Base-by-base conservation (phyloP, 2,888 invertebrate species). In the Diplolepis rosae region DNA sequence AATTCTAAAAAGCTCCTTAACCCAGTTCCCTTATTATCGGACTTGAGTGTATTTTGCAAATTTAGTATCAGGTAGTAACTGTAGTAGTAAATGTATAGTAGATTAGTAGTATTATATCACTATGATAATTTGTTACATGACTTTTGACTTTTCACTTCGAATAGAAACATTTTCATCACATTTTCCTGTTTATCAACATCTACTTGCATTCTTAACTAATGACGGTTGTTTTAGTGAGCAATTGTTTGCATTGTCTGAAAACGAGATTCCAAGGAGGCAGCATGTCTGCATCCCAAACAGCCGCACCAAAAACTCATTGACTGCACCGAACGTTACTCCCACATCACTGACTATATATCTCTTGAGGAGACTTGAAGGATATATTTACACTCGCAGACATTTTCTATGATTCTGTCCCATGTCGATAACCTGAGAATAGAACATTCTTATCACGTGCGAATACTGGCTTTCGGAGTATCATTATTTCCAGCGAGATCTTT, bases 201-300 rank as follows among this genome's bases (percentile, higher is more conserved):
- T n/a, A n/a, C n/a, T n/a, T n/a, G 22, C 39, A 61, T 61, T 61
- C 61, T 15, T 22, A 11, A 39, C n/a, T 61, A 39, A 61, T 61
- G 61, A 61, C 11, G 48, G 22, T 61, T 61, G 61, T 61, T 61
- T 61, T 27, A 35, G 24, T 24, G 35, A 22, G 35, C 24, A 65
- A 61, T 66, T 67, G 65, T 70, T 70, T 66, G 70, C 65, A 73
- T 77, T 79, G 75, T 77, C 75, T 67, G 77, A 77, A 75, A 78
- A 77, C 73, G 73, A 79, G 77, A 79, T 79, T 79, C 79, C 79
- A 69, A 70, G 66, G 72, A 70, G 67, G 72, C 77, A 74, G 73
- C 73, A 66, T 56, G 78, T 69, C 77, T 79, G 79, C 78, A 79
- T 79, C 78, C 66, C 78, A 79, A 79, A 61, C 77, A 79, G 78